phyloP scores from a whole-genome alignment of 2,888 invertebrate species.

The Xestia ashworthii region DNA sequence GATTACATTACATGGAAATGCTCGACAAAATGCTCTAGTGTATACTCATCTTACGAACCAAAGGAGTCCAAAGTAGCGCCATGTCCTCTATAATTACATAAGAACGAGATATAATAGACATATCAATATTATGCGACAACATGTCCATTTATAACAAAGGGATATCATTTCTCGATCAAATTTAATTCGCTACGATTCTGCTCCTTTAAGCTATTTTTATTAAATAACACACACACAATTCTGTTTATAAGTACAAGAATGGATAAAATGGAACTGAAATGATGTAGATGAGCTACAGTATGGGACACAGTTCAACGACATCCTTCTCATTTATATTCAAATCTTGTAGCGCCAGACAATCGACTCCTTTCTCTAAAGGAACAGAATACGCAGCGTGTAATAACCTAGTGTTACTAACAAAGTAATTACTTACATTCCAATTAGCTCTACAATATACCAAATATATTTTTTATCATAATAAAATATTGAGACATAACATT shows the following conservation, averaged over 20 bases:
- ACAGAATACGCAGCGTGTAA: conserved; percentile 40
- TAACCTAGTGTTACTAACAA: conserved; percentile 48
- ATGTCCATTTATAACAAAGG: conserved; percentile 45
- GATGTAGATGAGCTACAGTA: conserved; percentile 1
- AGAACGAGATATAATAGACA: conserved; percentile 43
- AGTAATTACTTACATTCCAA: conserved; percentile 63
- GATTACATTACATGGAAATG: background rate
- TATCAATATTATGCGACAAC: conserved; percentile 35
- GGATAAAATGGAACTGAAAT: conserved; percentile 7
- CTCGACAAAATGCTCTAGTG: conserved; percentile 16
- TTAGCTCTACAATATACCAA: conserved; percentile 78
- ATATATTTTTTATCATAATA: conserved; percentile 81
- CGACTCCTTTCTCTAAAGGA: conserved; percentile 25
- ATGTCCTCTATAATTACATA: conserved; percentile 51
- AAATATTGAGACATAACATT: conserved; percentile 90
- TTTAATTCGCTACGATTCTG: conserved; percentile 32
- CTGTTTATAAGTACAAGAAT: conserved; percentile 1
- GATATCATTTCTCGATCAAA: conserved; percentile 52
- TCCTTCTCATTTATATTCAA: conserved; percentile 6
- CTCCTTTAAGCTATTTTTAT: conserved; percentile 18
- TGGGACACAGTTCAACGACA: conserved; percentile 11
- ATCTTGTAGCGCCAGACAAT: background rate
- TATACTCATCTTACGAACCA: conserved; percentile 77
- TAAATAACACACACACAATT: background rate
- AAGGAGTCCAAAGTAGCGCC: conserved; percentile 71